Evolutionary conservation across 2,113 vertebrate species (phyloP).

Genomic region (Lethenteron reissneri): DNA sequence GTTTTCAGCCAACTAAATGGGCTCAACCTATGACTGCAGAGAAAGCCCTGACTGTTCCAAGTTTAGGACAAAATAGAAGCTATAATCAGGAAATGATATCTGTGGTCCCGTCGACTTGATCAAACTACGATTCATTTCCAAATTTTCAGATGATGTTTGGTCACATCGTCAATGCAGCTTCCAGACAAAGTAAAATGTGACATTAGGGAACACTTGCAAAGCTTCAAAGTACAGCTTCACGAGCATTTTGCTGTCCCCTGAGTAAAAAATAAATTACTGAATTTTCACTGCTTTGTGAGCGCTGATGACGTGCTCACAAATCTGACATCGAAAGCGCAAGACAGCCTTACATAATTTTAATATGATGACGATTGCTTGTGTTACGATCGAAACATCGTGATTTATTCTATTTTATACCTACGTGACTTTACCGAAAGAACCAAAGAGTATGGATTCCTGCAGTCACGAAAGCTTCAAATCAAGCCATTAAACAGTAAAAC

Average conservation of each 20-base stretch:
- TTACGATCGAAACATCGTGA: too few species aligned
- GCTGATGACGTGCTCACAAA: not conserved
- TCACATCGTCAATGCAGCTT: not conserved
- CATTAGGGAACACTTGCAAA: not conserved
- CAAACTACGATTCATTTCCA: not conserved
- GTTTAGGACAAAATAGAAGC: not conserved
- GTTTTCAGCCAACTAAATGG: not conserved
- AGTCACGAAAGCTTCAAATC: too few species aligned
- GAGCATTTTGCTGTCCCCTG: not conserved
- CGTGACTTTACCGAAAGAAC: too few species aligned
- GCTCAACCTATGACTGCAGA: not conserved
- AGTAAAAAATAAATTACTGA: not conserved
- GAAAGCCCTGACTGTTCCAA: not conserved
- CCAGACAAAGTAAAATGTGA: not conserved
- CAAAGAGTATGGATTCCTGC: too few species aligned
- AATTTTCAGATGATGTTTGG: not conserved
- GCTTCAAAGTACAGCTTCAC: not conserved
- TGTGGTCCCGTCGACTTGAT: not conserved
- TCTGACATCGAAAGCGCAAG: not conserved
- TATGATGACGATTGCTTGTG: not conserved
- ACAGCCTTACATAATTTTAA: not conserved
- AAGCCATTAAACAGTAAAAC: too few species aligned
- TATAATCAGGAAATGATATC: not conserved
- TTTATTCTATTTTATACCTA: too few species aligned
- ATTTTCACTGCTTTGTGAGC: not conserved